Conservation (phyloP, 1,140 invertebrate species). For the Copidosoma floridanum region DNA sequence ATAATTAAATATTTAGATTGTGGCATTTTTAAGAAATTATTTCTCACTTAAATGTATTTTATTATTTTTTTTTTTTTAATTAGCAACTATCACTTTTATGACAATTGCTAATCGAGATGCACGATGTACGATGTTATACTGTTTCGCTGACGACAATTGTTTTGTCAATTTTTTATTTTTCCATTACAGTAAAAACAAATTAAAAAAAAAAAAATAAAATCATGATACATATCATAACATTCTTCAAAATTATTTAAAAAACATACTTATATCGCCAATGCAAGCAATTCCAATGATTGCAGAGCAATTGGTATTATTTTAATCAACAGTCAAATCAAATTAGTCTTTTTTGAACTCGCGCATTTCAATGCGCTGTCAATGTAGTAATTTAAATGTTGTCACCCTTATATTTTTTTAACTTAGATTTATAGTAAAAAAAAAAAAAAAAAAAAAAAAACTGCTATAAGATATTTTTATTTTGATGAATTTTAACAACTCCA, state of each 20-base stretch:
- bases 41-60: no score
- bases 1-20: no score
- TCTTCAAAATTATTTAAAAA: conserved; percentile 4
- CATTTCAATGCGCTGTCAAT: conserved; percentile 1
- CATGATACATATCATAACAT: conserved; percentile 20
- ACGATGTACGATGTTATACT: conserved; percentile 8
- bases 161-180: conserved; percentile 20
- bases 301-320: background rate
- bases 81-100: no score
- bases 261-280: background rate
- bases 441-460: no score
- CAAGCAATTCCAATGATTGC: conserved; percentile 11
- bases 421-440: background rate
- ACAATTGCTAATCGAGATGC: conserved; percentile 10
- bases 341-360: conserved; percentile 6
- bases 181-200: no score
- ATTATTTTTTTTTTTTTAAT: no score
- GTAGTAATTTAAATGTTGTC: background rate
- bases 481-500: no score
- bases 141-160: conserved; percentile 14
- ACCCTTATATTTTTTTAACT: conserved; percentile 8
- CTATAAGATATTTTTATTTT: no score
- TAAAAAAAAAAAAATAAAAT: no score
- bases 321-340: conserved; percentile 1
- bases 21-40: no score